A percentile compares a stretch with the other conserved stretches of the same genome.
Conservation (phyloP, 2,888 invertebrate genomes). For the Listrodromus nycthemerus region DNA sequence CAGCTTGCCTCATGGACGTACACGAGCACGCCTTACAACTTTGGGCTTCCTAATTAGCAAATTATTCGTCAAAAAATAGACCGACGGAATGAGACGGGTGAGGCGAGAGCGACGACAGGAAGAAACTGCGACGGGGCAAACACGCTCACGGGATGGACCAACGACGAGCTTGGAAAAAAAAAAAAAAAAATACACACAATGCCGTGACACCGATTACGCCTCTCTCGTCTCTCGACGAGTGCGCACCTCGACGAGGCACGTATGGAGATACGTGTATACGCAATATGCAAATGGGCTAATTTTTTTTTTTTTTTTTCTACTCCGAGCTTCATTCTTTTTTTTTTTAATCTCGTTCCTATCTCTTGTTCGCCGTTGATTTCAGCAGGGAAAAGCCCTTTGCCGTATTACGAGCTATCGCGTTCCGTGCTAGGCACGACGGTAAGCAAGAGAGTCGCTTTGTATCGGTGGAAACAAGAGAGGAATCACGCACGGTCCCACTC, state of each 20-base stretch:
- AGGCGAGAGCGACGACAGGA: background rate
- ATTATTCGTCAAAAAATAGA: slow-evolving; percentile 12
- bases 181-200: background rate
- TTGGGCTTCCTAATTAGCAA: slow-evolving; percentile 42
- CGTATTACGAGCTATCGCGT: slow-evolving; percentile 1
- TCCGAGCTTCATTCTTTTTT: background rate
- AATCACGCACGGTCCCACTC: slow-evolving; percentile 6
- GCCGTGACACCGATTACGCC: slow-evolving; percentile 9
- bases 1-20: too few relatives aligned
- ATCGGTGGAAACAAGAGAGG: slow-evolving; percentile 13
- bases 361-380: background rate
- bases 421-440: background rate
- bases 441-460: slow-evolving; percentile 31
- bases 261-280: background rate
- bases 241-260: background rate
- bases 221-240: background rate
- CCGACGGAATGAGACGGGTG: background rate
- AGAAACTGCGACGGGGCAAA: background rate
- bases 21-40: background rate
- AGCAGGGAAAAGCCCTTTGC: background rate
- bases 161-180: slow-evolving; percentile 5
- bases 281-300: background rate
- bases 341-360: background rate
- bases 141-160: slow-evolving; percentile 5
- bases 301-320: background rate